These are phyloP conservation scores for Ammodramus savannarum DNA, from an alignment of 2,113 vertebrate genomes.

Conservation along the genomic window DNA sequence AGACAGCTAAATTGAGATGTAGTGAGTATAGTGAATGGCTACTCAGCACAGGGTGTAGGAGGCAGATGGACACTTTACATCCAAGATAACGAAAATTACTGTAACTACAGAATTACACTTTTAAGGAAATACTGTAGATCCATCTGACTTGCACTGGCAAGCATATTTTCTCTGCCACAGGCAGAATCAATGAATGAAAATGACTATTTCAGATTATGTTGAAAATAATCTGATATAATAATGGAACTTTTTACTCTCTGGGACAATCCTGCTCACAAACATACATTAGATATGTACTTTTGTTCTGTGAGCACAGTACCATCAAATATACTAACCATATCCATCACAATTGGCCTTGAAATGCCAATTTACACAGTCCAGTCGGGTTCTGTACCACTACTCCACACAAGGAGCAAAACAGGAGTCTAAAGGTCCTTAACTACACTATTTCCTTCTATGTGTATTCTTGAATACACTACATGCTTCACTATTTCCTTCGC, in stretches of 20 bases:
- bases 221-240: too few species aligned
- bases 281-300: background rate
- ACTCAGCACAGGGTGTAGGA: background rate
- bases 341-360: background rate
- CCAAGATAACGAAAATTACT: background rate
- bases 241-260: background rate
- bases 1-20: background rate
- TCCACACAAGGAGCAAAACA: background rate
- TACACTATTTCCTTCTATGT: background rate
- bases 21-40: background rate
- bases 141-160: background rate
- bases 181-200: background rate
- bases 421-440: background rate
- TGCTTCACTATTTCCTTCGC: background rate
- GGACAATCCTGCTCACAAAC: background rate
- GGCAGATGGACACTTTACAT: background rate
- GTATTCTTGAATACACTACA: background rate
- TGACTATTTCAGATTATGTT: background rate
- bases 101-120: background rate
- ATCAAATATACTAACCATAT: background rate
- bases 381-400: background rate
- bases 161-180: background rate
- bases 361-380: background rate
- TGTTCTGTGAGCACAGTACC: background rate
- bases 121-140: background rate